Conservation (phyloP, 2,888 invertebrate genomes). For the Sepiola atlantica region DNA sequence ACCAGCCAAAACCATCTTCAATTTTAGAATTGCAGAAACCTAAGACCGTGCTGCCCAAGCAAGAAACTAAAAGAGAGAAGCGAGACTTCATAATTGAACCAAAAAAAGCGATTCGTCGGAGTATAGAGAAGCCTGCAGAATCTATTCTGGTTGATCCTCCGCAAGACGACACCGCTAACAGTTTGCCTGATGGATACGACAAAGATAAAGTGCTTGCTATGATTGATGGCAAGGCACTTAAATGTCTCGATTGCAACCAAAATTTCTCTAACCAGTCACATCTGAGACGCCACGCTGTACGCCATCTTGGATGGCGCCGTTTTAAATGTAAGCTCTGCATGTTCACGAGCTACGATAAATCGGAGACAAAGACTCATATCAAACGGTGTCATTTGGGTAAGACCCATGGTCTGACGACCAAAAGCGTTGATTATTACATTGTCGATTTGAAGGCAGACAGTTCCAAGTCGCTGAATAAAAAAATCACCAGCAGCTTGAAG, state of each 20-base stretch:
- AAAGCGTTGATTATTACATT: constrained; percentile 53
- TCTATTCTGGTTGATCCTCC: background rate
- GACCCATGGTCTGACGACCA: constrained; percentile 41
- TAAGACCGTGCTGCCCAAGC: background rate
- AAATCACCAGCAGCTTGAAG: constrained; percentile 56
- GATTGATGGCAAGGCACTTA: constrained; percentile 62
- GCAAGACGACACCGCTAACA: background rate
- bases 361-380: constrained; percentile 66
- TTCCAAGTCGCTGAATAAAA: constrained; percentile 54
- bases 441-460: constrained; percentile 65
- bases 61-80: constrained; percentile 41
- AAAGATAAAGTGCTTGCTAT: constrained; percentile 63
- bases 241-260: constrained; percentile 69
- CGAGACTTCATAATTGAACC: constrained; percentile 50
- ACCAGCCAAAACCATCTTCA: background rate
- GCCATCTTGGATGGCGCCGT: constrained; percentile 83
- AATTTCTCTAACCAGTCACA: constrained; percentile 78
- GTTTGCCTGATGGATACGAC: constrained; percentile 56
- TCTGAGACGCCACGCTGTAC: constrained; percentile 84
- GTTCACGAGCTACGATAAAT: constrained; percentile 72
- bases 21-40: background rate
- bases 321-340: constrained; percentile 85
- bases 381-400: constrained; percentile 60
- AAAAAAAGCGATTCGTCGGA: background rate
- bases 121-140: background rate